phyloP scores from a whole-genome alignment of 2,797 vertebrate genomes.

The Takifugu ocellatus region DNA sequence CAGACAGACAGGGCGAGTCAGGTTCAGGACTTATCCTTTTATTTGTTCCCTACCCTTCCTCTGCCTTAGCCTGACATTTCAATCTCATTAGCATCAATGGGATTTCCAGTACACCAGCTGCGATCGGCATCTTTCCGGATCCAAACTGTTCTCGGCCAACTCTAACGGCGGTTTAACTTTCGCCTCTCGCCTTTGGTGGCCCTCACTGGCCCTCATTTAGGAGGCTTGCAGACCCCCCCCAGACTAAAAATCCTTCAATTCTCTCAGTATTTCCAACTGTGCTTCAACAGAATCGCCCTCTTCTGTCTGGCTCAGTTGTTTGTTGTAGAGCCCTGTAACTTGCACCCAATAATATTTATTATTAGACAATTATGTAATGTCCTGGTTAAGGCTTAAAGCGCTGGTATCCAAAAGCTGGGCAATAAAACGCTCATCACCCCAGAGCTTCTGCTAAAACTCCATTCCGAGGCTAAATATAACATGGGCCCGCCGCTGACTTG shows the following conservation, averaged over 20 bases:
- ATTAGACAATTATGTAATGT: no score
- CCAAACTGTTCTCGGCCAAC: background rate
- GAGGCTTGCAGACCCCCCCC: no score
- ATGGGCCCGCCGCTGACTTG: background rate
- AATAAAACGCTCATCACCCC: background rate
- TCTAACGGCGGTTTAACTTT: background rate
- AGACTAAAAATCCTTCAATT: no score
- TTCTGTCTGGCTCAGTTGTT: no score
- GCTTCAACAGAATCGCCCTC: no score
- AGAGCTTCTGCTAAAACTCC: background rate
- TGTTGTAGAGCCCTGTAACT: no score
- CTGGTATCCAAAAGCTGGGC: background rate
- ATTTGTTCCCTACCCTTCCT: constrained; percentile 29
- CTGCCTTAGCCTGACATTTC: constrained; percentile 28
- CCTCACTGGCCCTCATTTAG: no score
- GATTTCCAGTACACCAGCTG: constrained; percentile 39
- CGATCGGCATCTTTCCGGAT: constrained; percentile 9
- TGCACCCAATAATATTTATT: no score
- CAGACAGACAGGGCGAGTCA: constrained; percentile 9
- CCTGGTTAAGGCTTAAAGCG: no score
- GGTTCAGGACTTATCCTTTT: constrained; percentile 51
- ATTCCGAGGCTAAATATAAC: no score
- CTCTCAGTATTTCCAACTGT: no score
- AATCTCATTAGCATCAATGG: constrained; percentile 55
- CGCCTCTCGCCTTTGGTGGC: background rate